Base-by-base conservation (phyloP, 2,797 vertebrate species). In the Pygocentrus nattereri region DNA sequence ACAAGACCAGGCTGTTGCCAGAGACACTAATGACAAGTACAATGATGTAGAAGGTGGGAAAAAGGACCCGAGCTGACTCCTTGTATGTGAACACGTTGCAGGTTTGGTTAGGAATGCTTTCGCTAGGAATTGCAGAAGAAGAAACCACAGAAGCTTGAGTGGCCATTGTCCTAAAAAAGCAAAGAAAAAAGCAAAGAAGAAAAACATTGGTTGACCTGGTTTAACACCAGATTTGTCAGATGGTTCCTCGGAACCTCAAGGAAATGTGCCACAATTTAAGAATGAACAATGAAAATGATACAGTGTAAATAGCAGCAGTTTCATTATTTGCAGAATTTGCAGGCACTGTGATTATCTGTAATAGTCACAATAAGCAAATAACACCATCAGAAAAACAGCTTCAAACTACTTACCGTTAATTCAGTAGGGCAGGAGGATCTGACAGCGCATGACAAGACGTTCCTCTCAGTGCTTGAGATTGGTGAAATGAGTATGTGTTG, bases 1-100 rank as follows among this genome's bases (percentile, higher is more conserved):
- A 92, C 76, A 97, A 95, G 25, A 96, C 95, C 78, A 97, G 85
- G 80, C 92, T 85, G 86, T 97, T 97, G 76, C 96, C 95, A 0
- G 91, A 95, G 21, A 91, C 80, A 0, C 96, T 94, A 0, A 95
- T 88, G 21, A 95, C 50, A 80, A 96, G 92, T 78, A 97, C 85
- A 47, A 87, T 49, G 0, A 84, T 88, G 87, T 95, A 96, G 90
- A 96, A 96, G 74, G 95, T 79, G 0, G 95, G 93, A 75, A 96
- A 96, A 25, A 83, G 74, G 84, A 95, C 80, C 62, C 90, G 92
- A 8, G 94, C 90, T 0, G 88, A 86, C 56, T 82, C 82, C 54
- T 93, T 90, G 41, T 90, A 91, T 31, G 87, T 90, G 34, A 95
- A 93, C 75, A 96, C 92, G 0, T 93, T 91, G 67, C 96, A 97